Conservation (phyloP, 2,113 vertebrate species). For the Andinoacara biseriatus region DNA sequence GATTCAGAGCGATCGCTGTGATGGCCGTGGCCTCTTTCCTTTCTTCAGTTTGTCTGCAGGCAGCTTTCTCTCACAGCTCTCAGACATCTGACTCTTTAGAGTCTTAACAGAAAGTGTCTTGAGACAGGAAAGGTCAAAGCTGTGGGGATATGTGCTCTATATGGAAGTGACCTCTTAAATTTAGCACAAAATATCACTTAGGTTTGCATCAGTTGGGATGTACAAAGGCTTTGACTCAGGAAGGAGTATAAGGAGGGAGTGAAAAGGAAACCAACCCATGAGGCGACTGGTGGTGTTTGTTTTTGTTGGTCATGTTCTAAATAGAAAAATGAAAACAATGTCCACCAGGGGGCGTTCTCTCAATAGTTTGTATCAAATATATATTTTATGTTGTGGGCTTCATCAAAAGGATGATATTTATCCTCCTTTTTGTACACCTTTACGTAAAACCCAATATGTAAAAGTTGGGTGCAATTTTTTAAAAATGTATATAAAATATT, state of each 20-base stretch:
- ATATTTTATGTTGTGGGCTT: background rate
- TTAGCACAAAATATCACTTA: slow-evolving; percentile 45
- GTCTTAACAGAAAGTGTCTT: slow-evolving; percentile 46
- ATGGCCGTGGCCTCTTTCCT: slow-evolving; percentile 26
- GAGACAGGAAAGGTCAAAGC: slow-evolving; percentile 42
- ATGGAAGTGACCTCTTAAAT: slow-evolving; percentile 43
- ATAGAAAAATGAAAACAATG: background rate
- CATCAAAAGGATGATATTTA: too few relatives aligned
- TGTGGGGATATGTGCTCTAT: background rate
- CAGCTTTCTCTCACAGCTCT: slow-evolving; percentile 17
- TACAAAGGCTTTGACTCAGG: background rate
- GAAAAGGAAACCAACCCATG: background rate
- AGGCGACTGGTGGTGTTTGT: background rate
- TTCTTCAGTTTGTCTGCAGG: slow-evolving; percentile 25
- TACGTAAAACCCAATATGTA: too few relatives aligned
- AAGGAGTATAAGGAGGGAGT: background rate
- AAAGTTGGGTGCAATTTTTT: too few relatives aligned
- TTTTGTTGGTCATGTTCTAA: background rate
- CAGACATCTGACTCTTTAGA: slow-evolving; percentile 29
- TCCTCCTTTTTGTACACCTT: too few relatives aligned
- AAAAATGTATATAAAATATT: too few relatives aligned
- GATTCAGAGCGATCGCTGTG: slow-evolving; percentile 26
- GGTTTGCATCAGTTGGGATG: background rate
- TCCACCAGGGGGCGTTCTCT: slow-evolving; percentile 44
- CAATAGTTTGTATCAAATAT: background rate